These are phyloP conservation scores for Sebastes dallii DNA, from an alignment of 2,797 vertebrate species.

Conservation along the genomic window DNA sequence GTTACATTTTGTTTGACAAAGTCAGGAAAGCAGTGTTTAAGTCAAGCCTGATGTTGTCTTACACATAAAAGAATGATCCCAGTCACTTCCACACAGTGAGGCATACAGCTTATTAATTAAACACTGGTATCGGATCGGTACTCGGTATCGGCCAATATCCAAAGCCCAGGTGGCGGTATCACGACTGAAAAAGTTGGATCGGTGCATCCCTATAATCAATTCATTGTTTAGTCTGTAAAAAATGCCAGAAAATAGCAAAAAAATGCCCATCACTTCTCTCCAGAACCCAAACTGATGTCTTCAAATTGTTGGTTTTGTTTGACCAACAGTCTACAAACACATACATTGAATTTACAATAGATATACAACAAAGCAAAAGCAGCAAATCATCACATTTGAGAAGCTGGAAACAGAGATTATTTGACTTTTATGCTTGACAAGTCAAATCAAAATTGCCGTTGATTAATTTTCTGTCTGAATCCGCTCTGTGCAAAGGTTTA, in stretches of 20 bases:
- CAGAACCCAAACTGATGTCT: neutral
- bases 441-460: neutral
- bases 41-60: too few relatives aligned
- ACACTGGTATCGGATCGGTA: too few relatives aligned
- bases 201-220: neutral
- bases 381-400: neutral
- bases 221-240: neutral
- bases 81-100: too few relatives aligned
- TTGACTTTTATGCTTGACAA: neutral
- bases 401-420: neutral
- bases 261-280: neutral
- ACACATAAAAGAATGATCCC: too few relatives aligned
- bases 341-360: neutral
- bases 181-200: neutral
- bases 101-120: too few relatives aligned
- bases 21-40: too few relatives aligned
- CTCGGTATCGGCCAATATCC: too few relatives aligned
- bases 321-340: neutral
- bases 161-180: too few relatives aligned
- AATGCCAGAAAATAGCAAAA: neutral
- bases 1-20: too few relatives aligned
- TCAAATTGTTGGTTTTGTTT: neutral
- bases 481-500: neutral
- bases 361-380: slow-evolving; percentile 1
- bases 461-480: neutral